Percentiles rank a stretch among this genome's conserved stretches.
Evolutionary conservation across 2,797 vertebrate species (phyloP).

Genomic region (Neomorphus geoffroyi): DNA sequence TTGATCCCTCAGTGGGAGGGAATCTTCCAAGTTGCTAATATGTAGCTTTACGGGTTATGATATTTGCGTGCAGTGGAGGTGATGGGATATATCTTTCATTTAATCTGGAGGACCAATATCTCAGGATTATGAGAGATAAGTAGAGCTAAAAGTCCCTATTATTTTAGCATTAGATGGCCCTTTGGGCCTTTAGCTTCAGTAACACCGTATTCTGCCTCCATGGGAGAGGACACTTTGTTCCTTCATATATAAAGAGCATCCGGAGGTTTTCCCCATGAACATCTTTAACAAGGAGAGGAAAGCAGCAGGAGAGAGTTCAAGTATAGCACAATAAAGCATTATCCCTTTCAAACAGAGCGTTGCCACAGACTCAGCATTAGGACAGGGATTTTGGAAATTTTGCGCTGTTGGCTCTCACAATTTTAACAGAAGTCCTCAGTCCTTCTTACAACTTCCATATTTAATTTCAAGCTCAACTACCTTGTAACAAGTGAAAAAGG

Average conservation of each 20-base stretch:
- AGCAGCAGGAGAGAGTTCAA: constrained; percentile 30
- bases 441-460: background rate
- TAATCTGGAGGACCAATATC: constrained; percentile 47
- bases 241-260: constrained; percentile 28
- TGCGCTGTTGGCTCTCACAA: background rate
- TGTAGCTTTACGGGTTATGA: background rate
- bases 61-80: background rate
- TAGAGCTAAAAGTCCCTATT: constrained; percentile 51
- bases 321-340: constrained; percentile 35
- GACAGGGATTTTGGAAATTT: background rate
- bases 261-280: background rate
- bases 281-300: constrained; percentile 16
- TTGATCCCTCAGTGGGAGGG: background rate
- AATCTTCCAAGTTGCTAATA: constrained; percentile 7
- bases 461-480: background rate
- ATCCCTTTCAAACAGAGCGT: constrained; percentile 11
- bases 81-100: constrained; percentile 35
- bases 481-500: background rate
- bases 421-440: background rate
- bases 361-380: background rate
- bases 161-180: constrained; percentile 59
- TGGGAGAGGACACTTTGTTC: constrained; percentile 51
- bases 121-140: constrained; percentile 40
- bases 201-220: constrained; percentile 15
- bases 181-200: constrained; percentile 25